Percentiles rank a stretch among this genome's conserved stretches.
phyloP scores from a whole-genome alignment of 2,113 vertebrate species.

The Xenopus borealis region DNA sequence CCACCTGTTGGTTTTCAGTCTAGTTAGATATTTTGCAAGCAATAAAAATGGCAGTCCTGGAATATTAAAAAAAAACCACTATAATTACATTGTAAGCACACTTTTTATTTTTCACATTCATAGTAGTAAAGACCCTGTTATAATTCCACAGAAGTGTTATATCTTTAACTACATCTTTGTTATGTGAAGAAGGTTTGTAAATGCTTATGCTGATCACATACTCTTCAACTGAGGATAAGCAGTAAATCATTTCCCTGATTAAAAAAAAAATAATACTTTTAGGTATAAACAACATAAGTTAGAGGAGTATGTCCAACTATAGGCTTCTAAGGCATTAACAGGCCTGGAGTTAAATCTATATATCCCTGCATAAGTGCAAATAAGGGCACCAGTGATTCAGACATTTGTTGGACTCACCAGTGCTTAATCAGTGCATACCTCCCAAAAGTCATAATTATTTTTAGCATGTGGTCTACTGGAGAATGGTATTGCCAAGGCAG shows the following conservation, averaged over 20 bases:
- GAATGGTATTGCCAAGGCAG: no score
- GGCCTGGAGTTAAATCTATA: background rate
- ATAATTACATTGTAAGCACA: background rate
- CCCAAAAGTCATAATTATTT: no score
- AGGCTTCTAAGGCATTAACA: no score
- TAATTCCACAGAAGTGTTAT: background rate
- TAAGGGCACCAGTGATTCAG: no score
- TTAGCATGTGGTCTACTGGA: no score
- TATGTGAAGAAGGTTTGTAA: background rate
- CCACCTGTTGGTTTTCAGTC: background rate
- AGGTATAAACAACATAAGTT: background rate
- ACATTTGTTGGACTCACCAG: no score
- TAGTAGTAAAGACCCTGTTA: constrained; percentile 38
- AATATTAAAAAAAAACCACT: background rate
- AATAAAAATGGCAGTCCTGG: background rate
- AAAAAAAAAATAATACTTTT: background rate
- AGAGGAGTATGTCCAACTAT: background rate
- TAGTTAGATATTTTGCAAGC: background rate
- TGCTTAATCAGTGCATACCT: no score
- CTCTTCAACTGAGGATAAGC: background rate
- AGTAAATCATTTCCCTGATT: background rate
- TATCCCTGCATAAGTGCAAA: background rate
- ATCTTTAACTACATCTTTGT: background rate
- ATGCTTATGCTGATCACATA: constrained; percentile 1
- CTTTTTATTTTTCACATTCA: constrained; percentile 32